These are phyloP conservation scores for Phataginus tricuspis DNA, from an alignment of 2,797 vertebrate species.

Conservation along the genomic window DNA sequence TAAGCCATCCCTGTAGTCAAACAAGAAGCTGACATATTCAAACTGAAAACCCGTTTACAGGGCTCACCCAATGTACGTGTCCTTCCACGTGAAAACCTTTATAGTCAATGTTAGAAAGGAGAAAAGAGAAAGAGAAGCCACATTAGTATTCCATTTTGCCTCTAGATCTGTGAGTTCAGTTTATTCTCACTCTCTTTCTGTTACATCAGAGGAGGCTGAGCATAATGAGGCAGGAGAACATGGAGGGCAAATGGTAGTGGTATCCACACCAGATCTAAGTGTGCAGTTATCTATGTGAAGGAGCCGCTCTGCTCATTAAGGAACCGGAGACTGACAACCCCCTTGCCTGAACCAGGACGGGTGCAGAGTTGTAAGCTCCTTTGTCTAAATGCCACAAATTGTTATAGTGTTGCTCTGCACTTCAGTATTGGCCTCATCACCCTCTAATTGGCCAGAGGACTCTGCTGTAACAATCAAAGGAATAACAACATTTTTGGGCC, in stretches of 20 bases:
- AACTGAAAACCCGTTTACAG: conserved; percentile 12
- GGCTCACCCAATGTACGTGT: background rate
- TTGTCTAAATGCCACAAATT: conserved; percentile 71
- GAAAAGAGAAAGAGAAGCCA: background rate
- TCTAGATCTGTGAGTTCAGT: background rate
- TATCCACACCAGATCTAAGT: background rate
- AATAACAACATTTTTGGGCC: conserved; percentile 38
- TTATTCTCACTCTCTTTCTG: background rate
- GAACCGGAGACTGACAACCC: conserved; percentile 25
- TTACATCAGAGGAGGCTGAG: background rate
- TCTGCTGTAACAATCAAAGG: conserved; percentile 56
- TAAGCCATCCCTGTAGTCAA: conserved; percentile 34
- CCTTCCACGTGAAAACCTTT: background rate
- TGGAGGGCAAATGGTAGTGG: background rate
- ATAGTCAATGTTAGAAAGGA: background rate
- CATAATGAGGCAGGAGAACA: background rate
- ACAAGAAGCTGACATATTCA: conserved; percentile 39
- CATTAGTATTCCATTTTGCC: background rate
- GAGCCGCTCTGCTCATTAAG: conserved; percentile 49
- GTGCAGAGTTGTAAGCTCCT: background rate
- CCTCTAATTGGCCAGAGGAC: conserved; percentile 69
- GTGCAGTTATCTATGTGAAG: background rate
- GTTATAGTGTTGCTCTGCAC: background rate
- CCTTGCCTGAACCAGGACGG: background rate
- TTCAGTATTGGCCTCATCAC: conserved; percentile 21